Conservation (phyloP, 2,113 vertebrate species). For the Gallinago media region DNA sequence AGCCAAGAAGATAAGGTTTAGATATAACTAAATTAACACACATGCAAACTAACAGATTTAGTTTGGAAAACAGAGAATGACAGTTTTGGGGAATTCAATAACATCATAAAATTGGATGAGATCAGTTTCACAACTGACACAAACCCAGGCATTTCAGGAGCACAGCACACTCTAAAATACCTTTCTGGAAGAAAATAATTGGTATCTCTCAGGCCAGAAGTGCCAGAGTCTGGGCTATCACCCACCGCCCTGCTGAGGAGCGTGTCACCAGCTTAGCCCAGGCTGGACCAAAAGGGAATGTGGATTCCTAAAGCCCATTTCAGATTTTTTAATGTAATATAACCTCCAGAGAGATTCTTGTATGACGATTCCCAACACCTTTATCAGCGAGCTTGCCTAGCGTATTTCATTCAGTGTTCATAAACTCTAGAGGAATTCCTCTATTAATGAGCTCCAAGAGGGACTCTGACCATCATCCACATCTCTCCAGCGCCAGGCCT, state of each 20-base stretch:
- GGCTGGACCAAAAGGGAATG: neutral
- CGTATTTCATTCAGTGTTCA: neutral
- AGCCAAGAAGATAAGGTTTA: neutral
- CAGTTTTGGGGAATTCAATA: neutral
- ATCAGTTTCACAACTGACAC: neutral
- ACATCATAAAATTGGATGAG: fast-evolving
- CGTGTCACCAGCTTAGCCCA: neutral
- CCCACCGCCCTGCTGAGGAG: neutral
- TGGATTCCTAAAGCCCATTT: neutral
- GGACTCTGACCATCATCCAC: neutral
- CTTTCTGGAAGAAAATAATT: neutral
- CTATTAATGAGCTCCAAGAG: conserved; percentile 23
- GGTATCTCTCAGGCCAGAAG: neutral
- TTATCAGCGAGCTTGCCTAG: neutral
- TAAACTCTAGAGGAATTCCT: neutral
- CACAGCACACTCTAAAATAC: neutral
- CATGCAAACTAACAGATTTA: fast-evolving
- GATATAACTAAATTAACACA: neutral
- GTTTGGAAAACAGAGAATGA: neutral
- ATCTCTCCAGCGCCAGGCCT: neutral
- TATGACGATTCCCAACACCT: neutral
- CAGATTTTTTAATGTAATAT: neutral
- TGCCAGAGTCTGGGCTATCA: neutral
- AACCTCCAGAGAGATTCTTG: neutral
- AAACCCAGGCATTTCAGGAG: neutral